These are phyloP conservation scores for Lepidurus couesii DNA, from an alignment of 1,140 invertebrate species.

Conservation along the genomic window DNA sequence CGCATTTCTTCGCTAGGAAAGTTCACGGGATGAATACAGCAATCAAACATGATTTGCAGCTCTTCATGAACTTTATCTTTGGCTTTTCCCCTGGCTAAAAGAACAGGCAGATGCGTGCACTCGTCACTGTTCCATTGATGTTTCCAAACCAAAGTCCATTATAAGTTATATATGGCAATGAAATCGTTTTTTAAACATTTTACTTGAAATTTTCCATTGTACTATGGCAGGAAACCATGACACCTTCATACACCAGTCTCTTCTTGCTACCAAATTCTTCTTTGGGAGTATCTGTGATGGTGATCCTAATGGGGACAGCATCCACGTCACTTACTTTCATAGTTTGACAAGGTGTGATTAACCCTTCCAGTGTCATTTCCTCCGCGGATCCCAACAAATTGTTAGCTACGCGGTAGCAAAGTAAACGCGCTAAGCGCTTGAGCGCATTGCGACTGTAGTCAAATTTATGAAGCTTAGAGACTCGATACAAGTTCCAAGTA, in stretches of 20 bases:
- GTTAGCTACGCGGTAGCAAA: neutral
- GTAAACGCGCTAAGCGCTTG: neutral
- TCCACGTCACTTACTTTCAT: neutral
- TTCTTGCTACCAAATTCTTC: neutral
- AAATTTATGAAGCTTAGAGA: neutral
- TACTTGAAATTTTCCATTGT: neutral
- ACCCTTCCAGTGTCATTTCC: neutral
- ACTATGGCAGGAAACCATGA: neutral
- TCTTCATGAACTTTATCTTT: slow-evolving; percentile 17
- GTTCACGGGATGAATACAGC: slow-evolving; percentile 11
- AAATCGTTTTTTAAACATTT: neutral
- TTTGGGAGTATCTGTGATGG: neutral
- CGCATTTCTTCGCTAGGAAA: slow-evolving; percentile 24
- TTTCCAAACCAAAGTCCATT: neutral
- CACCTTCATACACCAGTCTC: neutral
- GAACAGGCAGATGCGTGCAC: slow-evolving; percentile 11
- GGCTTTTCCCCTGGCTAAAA: slow-evolving; percentile 12
- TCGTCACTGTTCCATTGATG: neutral
- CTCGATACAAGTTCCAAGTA: neutral
- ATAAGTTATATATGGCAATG: neutral
- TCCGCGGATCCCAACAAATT: neutral
- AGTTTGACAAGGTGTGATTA: neutral
- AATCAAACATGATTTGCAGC: slow-evolving; percentile 11
- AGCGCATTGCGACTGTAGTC: neutral
- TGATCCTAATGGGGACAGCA: neutral